Evolutionary conservation across 2,888 invertebrate species (phyloP).

Genomic region (Parnassius glacialis): DNA sequence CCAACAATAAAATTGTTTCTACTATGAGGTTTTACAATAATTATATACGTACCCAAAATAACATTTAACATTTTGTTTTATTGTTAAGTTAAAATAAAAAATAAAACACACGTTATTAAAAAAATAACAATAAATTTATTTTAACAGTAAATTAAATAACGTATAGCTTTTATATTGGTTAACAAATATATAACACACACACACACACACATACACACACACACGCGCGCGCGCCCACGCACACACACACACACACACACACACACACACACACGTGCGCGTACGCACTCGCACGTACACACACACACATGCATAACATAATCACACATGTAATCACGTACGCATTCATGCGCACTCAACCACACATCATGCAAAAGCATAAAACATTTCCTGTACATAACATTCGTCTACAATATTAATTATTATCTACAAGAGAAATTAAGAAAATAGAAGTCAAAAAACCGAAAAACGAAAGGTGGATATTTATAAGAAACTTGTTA

Average conservation of each 20-base stretch:
- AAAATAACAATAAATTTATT: slow-evolving; percentile 12
- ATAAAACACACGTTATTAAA: slow-evolving; percentile 9
- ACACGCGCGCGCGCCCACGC: no score
- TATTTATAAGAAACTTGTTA: slow-evolving; percentile 16
- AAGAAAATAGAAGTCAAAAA: neutral
- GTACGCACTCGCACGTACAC: no score
- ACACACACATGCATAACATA: no score
- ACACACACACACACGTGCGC: no score
- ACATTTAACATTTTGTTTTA: no score
- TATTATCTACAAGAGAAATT: slow-evolving; percentile 8
- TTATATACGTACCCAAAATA: neutral
- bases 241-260: no score
- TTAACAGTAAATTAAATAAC: neutral
- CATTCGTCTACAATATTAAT: slow-evolving; percentile 1
- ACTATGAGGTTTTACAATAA: no score
- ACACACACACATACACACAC: no score
- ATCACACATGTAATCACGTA: no score
- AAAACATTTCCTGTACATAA: neutral
- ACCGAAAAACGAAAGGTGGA: neutral
- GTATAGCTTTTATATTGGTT: neutral
- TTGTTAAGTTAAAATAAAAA: neutral
- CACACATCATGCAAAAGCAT: neutral
- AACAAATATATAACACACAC: neutral
- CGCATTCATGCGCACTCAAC: neutral
- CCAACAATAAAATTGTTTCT: no score